Percentiles rank a stretch among this genome's conserved stretches.
Evolutionary conservation across 1,140 invertebrate genomes (phyloP).

Genomic region (Anastrepha obliqua): DNA sequence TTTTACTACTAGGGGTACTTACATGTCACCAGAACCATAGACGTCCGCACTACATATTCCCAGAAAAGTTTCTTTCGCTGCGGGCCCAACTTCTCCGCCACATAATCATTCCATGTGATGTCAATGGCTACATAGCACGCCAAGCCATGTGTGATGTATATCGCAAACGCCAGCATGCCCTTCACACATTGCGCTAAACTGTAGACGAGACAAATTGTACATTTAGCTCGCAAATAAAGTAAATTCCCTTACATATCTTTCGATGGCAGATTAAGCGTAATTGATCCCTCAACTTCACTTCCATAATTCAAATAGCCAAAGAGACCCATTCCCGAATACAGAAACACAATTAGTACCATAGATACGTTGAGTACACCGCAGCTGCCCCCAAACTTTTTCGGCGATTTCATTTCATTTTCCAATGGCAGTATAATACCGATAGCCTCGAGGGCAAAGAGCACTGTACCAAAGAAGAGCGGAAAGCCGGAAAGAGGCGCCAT

Average conservation of each 20-base stretch:
- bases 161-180: constrained; percentile 84
- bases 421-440: constrained; percentile 86
- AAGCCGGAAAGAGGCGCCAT: constrained; percentile 76
- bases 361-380: constrained; percentile 84
- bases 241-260: constrained; percentile 76
- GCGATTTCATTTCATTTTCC: constrained; percentile 88
- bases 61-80: constrained; percentile 75
- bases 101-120: constrained; percentile 86
- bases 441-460: constrained; percentile 87
- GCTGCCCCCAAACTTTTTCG: constrained; percentile 80
- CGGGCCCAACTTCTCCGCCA: constrained; percentile 71
- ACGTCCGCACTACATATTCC: constrained; percentile 82
- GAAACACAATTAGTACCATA: constrained; percentile 81
- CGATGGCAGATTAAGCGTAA: constrained; percentile 80
- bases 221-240: background rate
- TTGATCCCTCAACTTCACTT: constrained; percentile 77
- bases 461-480: constrained; percentile 84
- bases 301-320: constrained; percentile 87
- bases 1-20: constrained; percentile 75
- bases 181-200: constrained; percentile 83
- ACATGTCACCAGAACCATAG: constrained; percentile 86
- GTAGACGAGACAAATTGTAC: background rate
- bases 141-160: constrained; percentile 87
- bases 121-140: constrained; percentile 92
- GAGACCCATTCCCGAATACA: constrained; percentile 84